Evolutionary conservation across 2,888 invertebrate species (phyloP), one percentile per base, ranked within the genome.

Genomic region (Ectemnius lituratus): DNA sequence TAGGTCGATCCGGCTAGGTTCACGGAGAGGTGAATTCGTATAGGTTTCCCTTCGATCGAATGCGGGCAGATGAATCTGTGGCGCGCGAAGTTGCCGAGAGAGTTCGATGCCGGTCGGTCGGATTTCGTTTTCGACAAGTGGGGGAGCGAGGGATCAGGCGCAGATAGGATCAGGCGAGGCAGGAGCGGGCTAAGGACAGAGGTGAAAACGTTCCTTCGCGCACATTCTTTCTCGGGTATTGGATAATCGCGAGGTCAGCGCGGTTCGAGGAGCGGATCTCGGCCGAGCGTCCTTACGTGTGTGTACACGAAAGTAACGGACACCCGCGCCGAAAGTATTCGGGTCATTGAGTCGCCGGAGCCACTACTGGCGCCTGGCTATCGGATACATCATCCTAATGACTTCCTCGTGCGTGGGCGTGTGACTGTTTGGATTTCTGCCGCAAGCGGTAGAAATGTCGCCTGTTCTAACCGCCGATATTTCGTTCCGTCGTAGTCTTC

Each of bases 341-440:
- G 74, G 70, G 75, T 78, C 75, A 73, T 70, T 64, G 60, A 69
- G 70, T 57, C 62, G 23, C 60, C 65, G 52, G 59, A 57, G 60
- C 62, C 64, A n/a, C 37, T 37, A 37, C 62, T 60, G 79, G 76
- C 81, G 67, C 45, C 74, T 64, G 28, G 67, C 8, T 65, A 82
- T 84, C 84, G 61, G 71, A 82, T 82, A 82, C 77, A 79, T 85
- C 83, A 78, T 78, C 73, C 75, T 84, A 85, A 78, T 81, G 76
- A 78, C 77, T 84, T 84, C 85, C 84, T 84, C 73, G 62, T 79
- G 73, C 75, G 76, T 80, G 81, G 76, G 74, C 37, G 37, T 37
- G 37, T 70, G 74, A 62, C 27, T 73, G 67, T 76, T 76, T 79
- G 80, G 67, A 81, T 79, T 70, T 67, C 63, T 23, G 28, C n/a